Base-by-base conservation (phyloP, 2,888 invertebrate species). In the Acleris laterana region DNA sequence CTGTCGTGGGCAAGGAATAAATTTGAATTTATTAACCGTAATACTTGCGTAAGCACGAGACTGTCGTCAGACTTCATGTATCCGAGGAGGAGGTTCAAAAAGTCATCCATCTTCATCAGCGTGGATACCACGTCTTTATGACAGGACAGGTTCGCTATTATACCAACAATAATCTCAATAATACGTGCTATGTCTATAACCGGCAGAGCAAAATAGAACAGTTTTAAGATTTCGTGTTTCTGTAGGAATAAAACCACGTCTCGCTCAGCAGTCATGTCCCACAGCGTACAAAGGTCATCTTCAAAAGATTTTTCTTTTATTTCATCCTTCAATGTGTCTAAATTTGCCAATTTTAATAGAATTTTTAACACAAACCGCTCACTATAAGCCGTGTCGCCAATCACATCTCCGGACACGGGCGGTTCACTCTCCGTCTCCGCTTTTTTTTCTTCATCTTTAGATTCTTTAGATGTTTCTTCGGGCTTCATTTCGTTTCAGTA, bases 231-330 rank as follows among this genome's bases (percentile, higher is more conserved):
- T 69, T 96, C 94, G 69, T 96, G 94, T 72, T 95, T 92, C 63
- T 95, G 85, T 13, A 97, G 87, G 77, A 95, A 95, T 50, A 94
- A 78, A 11, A 96, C 96, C 0, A 97, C 96, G 77, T 96, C 97
- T 71, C 94, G 93, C 73, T 97, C 96, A 0, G 95, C 93, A 0
- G 97, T 96, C 96, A 97, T 97, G 74, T 97, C 97, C 97, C 97
- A 97, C 0, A 97, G 82, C 6, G 95, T 94, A 77, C 96, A 96
- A 46, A 97, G 89, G 76, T 97, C 95, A 25, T 94, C 94, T 88
- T 97, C 97, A 56, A 96, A 88, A 1, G 94, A 88, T 67, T 94
- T 92, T 62, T 93, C 93, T 81, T 94, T 93, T 51, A 94, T 87
- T 71, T 94, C 92, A 60, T 95, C 93, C 51, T 93, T 89, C 5